Base-by-base conservation (phyloP, 1,140 invertebrate genomes). In the Steinernema feltiae region DNA sequence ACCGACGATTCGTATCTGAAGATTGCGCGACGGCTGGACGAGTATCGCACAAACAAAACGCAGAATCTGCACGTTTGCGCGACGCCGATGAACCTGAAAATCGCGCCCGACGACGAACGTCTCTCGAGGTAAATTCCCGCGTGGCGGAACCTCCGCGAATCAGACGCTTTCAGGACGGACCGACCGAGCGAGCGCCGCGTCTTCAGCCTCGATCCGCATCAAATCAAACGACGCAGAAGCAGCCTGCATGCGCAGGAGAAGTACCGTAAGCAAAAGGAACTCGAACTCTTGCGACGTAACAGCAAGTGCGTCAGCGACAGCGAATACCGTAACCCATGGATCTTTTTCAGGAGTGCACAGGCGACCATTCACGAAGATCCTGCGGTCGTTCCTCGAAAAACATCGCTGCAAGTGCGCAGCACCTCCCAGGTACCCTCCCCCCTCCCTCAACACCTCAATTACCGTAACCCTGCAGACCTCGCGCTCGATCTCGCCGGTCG, bases 1-100 rank as follows among this genome's bases (percentile, higher is more conserved):
- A 85, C 84, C 0, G 84, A 85, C 71, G 84, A 85, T 69, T 85
- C 83, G 1, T 85, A 85, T 74, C 76, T 85, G 29, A 83, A 81
- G 74, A 86, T 85, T 21, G 84, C 84, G 1, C 75, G 84, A 35
- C 71, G 83, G 31, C 69, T 85, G 18, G 82, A 85, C 72, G 79
- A 85, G 35, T 83, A 82, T 31, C 48, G 84, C 32, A 83, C 73
- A 27, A 84, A 84, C 30, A 69, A 74, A 17, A 78, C 82, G n/a
- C 72, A 83, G 31, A 78, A 41, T 31, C 70, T 81, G n/a, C 46
- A 81, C 1, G 69, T 81, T 24, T 79, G 74, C 48, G 74, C 74
- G 0, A 63, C 76, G 12, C 73, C 48, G 30, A 72, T 46, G 1
- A 32, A 75, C 18, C 21, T 46, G 12, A 27, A 31, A 15, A 21